Evolutionary conservation across 2,113 vertebrate genomes (phyloP), one percentile per base, ranked within the genome.

Genomic region (Turnix velox): DNA sequence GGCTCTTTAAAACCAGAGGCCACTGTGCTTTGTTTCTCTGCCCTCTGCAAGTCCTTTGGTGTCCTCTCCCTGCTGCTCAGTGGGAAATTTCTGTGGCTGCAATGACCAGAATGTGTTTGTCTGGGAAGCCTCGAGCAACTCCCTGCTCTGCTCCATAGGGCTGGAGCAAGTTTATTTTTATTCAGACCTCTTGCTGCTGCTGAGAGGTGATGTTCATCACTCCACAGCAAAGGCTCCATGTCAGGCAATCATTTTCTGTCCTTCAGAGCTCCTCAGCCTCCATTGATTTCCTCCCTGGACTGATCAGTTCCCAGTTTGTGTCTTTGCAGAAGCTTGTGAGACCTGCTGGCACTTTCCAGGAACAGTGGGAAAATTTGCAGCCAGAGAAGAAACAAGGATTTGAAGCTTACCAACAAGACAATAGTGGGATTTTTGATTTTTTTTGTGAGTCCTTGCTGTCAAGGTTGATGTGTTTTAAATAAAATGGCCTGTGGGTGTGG

Each of bases 11-110:
- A 51, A 10, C 2, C 2, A 2, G 28, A 59, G 7, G 19, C 10
- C 3, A 0, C 48, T 14, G 39, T 87, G 43, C 43, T 45, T 66
- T 4, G 0, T 43, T 14, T 3, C 33, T 71, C n/a, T 40, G 45
- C 43, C 12, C 71, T 30, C 35, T 46, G 25, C 30, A 9, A 40
- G 24, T 5, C 65, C 22, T 28, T 14, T 2, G 0, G 27, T 63
- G 65, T 23, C 65, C 14, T n/a, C 30, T 72, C 45, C 12, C 1
- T 51, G 57, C 71, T 75, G 71, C 33, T 23, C 43, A 2, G 22
- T 2, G 31, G 49, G 33, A 33, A 17, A 2, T 31, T 49, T 6
- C 58, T 22, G 2, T 49, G 57, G 67, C 20, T 24, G 1, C 2
- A 0, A 31, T 15, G 63, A 17, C 33, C 37, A 18, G 20, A 55